Base-by-base conservation (phyloP, 1,140 invertebrate species). In the Venturia canescens region DNA sequence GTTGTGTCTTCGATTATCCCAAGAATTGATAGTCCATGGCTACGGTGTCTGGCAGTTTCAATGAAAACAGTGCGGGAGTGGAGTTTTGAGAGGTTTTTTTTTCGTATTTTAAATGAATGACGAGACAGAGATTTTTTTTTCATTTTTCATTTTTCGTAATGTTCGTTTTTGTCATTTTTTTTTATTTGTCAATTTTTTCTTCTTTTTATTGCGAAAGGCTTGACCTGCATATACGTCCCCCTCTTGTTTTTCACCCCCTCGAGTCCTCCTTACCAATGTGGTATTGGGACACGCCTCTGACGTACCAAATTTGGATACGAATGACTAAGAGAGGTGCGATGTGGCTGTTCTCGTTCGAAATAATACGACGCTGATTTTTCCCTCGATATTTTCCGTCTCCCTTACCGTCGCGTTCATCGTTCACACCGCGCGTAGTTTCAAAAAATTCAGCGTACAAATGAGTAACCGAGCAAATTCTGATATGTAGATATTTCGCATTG, bases 161-260 rank as follows among this genome's bases (percentile, higher is more conserved):
- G 38, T 18, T 60, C 38, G 38, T 44, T 44, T 44, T 44, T 44
- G 38, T 44, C 77, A 74, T 83, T 83, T 71, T 67, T 83, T 90
- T 90, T 89, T 84, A 86, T 92, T 69, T 69, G 38, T 69, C 29
- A 90, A n/a, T 92, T 88, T 90, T 91, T 91, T 88, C 15, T 29
- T n/a, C 27, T 69, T 86, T 92, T 92, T 92, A 92, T 92, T 92
- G 91, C 90, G 91, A 92, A 91, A 91, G 88, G 90, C 27, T 78
- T 78, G 67, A 78, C 67, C 53, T 57, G 53, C 18, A 57, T 63
- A 78, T 67, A 57, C 71, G 66, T 38, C 60, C 53, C 27, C 72
- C 34, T 11, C 63, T 44, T 76, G 38, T 53, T 38, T 78, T 67
- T 78, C 76, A 16, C 21, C 26, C 69, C 38, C 21, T 69, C 60